Conservation (phyloP, 2,888 invertebrate species). For the Micropterix aruncella region DNA sequence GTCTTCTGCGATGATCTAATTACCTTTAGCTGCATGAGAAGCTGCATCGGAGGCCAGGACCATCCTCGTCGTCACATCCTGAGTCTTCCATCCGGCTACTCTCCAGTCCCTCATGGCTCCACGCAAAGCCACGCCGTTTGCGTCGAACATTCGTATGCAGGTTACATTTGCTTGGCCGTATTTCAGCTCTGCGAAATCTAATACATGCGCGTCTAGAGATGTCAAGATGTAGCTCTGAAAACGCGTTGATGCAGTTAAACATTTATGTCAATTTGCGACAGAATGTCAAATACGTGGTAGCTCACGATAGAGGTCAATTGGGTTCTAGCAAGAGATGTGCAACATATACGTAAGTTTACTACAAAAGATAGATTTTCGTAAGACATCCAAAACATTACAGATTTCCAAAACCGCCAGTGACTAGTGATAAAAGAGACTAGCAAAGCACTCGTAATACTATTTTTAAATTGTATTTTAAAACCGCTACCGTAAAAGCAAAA, state of each 20-base stretch:
- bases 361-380: too few species aligned
- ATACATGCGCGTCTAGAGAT: constrained; percentile 48
- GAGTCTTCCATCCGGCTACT: constrained; percentile 15
- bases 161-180: constrained; percentile 55
- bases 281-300: too few species aligned
- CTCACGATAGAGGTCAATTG: too few species aligned
- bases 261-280: too few species aligned
- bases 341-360: too few species aligned
- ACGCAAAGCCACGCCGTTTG: constrained; percentile 33
- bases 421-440: too few species aligned
- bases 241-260: too few species aligned
- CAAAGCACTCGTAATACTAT: too few species aligned
- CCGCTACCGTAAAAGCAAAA: too few species aligned
- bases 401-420: too few species aligned
- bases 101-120: constrained; percentile 37
- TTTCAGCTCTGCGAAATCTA: constrained; percentile 46
- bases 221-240: constrained; percentile 32
- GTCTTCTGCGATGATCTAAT: background rate
- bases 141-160: constrained; percentile 50
- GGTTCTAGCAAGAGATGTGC: background rate
- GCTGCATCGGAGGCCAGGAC: background rate
- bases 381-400: too few species aligned
- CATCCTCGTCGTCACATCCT: constrained; percentile 9
- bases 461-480: too few species aligned
- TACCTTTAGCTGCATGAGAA: background rate